Evolutionary conservation across 1,140 invertebrate species (phyloP), one percentile per base, ranked within the genome.

Genomic region (Bursaphelenchus mucronatus): DNA sequence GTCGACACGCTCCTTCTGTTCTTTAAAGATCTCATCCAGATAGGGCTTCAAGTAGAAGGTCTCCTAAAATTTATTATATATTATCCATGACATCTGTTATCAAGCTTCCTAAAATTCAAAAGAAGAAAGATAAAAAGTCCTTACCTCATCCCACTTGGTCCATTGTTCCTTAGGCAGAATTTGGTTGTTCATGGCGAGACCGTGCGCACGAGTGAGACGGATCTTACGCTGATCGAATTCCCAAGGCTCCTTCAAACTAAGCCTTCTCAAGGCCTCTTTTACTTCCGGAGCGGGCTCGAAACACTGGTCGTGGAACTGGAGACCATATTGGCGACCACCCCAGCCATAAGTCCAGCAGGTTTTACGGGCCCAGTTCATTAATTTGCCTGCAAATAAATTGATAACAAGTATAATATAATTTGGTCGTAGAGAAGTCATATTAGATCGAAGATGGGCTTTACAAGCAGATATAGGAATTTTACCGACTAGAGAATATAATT

Each of bases 41-140:
- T 80, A 80, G 17, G 76, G 71, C 67, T 80, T 80, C 68, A 79
- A 47, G 59, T 79, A 79, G 66, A 72, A 80, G 47, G 76, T 78
- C 58, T 79, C 77, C 66, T 76, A 55, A 17, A 76, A 51, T 50
- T 4, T n/a, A n/a, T n/a, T n/a, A n/a, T 30, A 7, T 40, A 62
- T 15, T 30, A 6, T 17, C 13, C 13, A 41, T 61, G 59, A 54
- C 17, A 10, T 40, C 44, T 19, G 17, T 13, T 54, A 13, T 9
- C 6, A 64, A 40, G 5, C 30, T 30, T 30, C 5, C 30, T 30
- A 41, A 15, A 49, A 53, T 1, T 64, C 11, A 59, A 59, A 45
- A 17, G 11, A 59, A 59, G 7, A n/a, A 39, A 10, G 3, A n/a
- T 3, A 39, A 39, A 59, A 17, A 15, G 4, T 5, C 44, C 72